Evolutionary conservation across 2,113 vertebrate genomes (phyloP).

Genomic region (Leptobrachium ailaonicum): DNA sequence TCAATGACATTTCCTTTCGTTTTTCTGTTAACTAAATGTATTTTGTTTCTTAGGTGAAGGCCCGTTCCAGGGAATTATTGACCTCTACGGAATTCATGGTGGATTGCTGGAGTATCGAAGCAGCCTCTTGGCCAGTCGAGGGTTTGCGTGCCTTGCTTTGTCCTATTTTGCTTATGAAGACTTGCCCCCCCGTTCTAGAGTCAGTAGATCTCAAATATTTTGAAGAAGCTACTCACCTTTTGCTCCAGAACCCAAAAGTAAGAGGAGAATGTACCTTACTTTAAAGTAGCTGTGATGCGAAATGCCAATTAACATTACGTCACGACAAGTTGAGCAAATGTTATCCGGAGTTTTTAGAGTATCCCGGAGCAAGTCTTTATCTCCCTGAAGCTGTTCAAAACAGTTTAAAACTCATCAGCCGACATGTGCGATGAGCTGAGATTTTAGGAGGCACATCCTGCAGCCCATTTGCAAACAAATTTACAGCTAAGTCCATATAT

Average conservation of each 20-base stretch:
- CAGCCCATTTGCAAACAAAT: too few relatives aligned
- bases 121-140: conserved; percentile 57
- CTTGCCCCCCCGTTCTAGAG: conserved; percentile 46
- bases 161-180: conserved; percentile 59
- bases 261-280: too few relatives aligned
- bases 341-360: too few relatives aligned
- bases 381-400: too few relatives aligned
- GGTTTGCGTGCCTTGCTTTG: conserved; percentile 59
- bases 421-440: too few relatives aligned
- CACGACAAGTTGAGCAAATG: too few relatives aligned
- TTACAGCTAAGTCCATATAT: too few relatives aligned
- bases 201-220: conserved; percentile 62
- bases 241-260: conserved; percentile 63
- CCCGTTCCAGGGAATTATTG: conserved; percentile 57
- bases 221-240: conserved; percentile 52
- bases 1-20: not conserved
- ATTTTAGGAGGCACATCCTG: too few relatives aligned
- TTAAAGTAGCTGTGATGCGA: too few relatives aligned
- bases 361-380: too few relatives aligned
- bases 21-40: not conserved
- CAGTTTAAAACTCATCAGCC: too few relatives aligned
- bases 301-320: too few relatives aligned
- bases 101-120: conserved; percentile 54
- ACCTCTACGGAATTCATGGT: conserved; percentile 57
- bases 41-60: conserved; percentile 51